These are phyloP conservation scores for Conus ventricosus DNA, from an alignment of 1,140 invertebrate genomes.

Conservation along the genomic window DNA sequence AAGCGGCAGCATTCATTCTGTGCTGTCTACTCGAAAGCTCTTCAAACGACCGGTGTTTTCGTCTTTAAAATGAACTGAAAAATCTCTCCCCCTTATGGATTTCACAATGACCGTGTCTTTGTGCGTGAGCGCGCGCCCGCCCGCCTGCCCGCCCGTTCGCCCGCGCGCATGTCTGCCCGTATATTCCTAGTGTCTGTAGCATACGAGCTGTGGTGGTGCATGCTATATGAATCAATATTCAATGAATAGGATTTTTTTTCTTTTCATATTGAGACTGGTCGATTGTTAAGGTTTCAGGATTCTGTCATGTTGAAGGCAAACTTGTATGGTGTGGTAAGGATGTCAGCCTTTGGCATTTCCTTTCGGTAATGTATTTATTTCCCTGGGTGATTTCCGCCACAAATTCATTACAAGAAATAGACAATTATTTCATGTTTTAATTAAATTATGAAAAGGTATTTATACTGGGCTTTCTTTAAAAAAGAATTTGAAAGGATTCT, in stretches of 20 bases:
- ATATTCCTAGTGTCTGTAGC: not conserved
- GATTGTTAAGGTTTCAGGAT: not conserved
- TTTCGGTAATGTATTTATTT: not conserved
- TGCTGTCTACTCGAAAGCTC: not conserved
- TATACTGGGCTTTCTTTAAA: no score
- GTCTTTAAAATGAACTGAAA: not conserved
- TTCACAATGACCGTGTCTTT: not conserved
- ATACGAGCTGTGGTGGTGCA: not conserved
- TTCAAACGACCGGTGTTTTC: not conserved
- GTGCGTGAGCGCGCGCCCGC: not conserved
- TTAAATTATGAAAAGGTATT: no score
- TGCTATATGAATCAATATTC: not conserved
- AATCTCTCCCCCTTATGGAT: not conserved
- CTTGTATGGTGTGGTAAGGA: not conserved
- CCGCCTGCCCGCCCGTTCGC: no score
- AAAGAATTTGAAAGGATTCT: no score
- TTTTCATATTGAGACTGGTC: not conserved
- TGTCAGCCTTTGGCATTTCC: not conserved
- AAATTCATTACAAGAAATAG: not conserved
- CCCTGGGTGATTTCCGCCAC: not conserved
- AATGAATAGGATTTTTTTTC: not conserved
- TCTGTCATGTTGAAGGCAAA: not conserved
- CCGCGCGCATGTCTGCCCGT: not conserved
- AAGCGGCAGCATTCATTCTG: slow-evolving; percentile 3
- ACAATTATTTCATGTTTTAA: no score